Evolutionary conservation across 2,797 vertebrate genomes (phyloP).

Genomic region (Tachyglossus aculeatus): DNA sequence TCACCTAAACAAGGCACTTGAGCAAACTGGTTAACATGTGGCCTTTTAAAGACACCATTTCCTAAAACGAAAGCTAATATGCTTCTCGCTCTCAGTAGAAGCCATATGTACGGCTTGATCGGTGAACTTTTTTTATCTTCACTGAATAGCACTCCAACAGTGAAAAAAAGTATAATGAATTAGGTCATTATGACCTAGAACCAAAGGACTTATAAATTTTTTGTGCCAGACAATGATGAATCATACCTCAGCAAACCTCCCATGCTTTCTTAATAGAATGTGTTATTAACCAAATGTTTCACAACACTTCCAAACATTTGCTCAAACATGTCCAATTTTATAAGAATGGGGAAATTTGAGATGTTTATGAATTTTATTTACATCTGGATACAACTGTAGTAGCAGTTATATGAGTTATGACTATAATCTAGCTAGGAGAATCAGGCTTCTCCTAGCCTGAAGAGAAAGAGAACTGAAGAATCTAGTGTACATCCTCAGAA

Average conservation of each 20-base stretch:
- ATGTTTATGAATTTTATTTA: neutral
- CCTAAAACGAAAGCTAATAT: neutral
- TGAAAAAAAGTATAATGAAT: conserved; percentile 35
- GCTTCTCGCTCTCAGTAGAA: neutral
- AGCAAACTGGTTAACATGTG: no score
- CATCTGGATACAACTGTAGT: neutral
- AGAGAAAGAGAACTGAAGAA: no score
- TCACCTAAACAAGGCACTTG: no score
- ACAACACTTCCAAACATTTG: conserved; percentile 1
- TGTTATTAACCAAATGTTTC: conserved; percentile 34
- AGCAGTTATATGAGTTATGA: no score
- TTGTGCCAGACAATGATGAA: conserved; percentile 44
- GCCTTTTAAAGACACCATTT: neutral
- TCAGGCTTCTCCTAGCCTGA: no score
- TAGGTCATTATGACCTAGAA: conserved; percentile 68
- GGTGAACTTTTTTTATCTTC: conserved; percentile 16
- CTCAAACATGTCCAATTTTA: neutral
- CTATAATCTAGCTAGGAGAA: no score
- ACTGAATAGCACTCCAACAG: conserved; percentile 1
- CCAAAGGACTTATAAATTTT: conserved; percentile 56
- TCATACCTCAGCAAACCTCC: conserved; percentile 45
- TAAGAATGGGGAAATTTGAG: neutral
- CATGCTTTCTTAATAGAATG: conserved; percentile 25
- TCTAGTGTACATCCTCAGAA: no score
- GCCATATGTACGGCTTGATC: conserved; percentile 10